Conservation (phyloP, 2,888 invertebrate species). For the Tenthredo amoena region DNA sequence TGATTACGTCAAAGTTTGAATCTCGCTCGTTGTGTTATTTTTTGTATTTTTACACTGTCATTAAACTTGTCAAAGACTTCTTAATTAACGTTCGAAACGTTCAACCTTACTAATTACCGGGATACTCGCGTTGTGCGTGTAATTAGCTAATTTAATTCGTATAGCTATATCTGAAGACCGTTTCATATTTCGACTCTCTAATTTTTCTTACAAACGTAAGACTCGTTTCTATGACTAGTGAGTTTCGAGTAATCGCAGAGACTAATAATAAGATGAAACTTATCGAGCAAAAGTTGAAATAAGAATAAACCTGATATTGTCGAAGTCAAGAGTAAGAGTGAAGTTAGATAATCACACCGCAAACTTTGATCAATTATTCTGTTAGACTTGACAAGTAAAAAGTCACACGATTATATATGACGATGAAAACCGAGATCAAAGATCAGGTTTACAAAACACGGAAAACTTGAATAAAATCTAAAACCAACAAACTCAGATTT, state of each 20-base stretch:
- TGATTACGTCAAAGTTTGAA: not conserved
- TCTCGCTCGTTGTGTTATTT: not conserved
- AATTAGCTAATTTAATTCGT: constrained; percentile 13
- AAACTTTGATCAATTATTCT: not conserved
- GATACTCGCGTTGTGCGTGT: constrained; percentile 1
- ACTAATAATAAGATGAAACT: not conserved
- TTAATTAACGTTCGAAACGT: constrained; percentile 21
- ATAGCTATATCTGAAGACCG: not conserved
- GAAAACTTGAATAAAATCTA: not conserved
- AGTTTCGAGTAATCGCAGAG: not conserved
- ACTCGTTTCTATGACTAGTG: not conserved
- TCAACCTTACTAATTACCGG: not conserved
- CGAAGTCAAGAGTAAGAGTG: not conserved
- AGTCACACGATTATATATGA: not conserved
- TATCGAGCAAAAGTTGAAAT: not conserved
- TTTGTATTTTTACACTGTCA: constrained; percentile 8
- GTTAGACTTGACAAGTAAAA: not conserved
- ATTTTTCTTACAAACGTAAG: not conserved
- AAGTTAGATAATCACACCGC: not conserved
- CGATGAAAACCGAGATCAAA: not conserved
- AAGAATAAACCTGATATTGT: not conserved
- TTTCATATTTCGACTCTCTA: not conserved
- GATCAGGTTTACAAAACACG: not conserved
- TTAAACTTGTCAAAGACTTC: constrained; percentile 34
- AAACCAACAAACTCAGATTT: not conserved